Conservation (phyloP, 2,888 invertebrate genomes). For the Cantharis flavilabris region DNA sequence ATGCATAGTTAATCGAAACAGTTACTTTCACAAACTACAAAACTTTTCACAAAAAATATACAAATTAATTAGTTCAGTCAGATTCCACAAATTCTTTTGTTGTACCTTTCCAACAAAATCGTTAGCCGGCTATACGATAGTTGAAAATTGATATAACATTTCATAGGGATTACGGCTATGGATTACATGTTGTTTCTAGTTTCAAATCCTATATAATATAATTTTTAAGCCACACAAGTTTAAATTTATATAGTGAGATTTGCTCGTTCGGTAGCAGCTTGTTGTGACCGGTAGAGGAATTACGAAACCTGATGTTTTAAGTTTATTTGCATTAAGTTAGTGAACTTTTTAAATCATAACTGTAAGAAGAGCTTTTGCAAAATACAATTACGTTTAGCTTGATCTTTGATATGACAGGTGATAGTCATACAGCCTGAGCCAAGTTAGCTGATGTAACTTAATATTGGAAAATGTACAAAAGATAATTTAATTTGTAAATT, state of each 20-base stretch:
- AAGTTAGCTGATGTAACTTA: not conserved
- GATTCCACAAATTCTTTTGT: too few relatives aligned
- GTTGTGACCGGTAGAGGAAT: not conserved
- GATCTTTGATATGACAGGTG: not conserved
- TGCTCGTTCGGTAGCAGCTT: not conserved
- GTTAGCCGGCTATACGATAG: not conserved
- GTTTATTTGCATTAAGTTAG: not conserved
- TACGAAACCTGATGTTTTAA: not conserved
- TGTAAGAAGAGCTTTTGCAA: not conserved
- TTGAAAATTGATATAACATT: not conserved
- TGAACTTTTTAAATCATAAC: not conserved
- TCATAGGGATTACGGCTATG: too few relatives aligned
- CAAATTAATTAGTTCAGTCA: too few relatives aligned
- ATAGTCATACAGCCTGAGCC: not conserved
- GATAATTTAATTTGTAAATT: not conserved
- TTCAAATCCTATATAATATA: too few relatives aligned
- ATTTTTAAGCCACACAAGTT: not conserved
- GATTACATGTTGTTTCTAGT: too few relatives aligned
- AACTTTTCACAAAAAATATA: not conserved
- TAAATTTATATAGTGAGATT: not conserved
- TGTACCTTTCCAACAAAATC: not conserved
- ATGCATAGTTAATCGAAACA: not conserved
- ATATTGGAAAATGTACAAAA: not conserved
- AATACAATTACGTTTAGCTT: not conserved
- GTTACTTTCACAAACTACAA: not conserved